Percentiles rank a stretch among this genome's conserved stretches.
These are phyloP conservation scores for Zeugodacus cucurbitae DNA, from an alignment of 1,140 invertebrate genomes.

Conservation along the genomic window DNA sequence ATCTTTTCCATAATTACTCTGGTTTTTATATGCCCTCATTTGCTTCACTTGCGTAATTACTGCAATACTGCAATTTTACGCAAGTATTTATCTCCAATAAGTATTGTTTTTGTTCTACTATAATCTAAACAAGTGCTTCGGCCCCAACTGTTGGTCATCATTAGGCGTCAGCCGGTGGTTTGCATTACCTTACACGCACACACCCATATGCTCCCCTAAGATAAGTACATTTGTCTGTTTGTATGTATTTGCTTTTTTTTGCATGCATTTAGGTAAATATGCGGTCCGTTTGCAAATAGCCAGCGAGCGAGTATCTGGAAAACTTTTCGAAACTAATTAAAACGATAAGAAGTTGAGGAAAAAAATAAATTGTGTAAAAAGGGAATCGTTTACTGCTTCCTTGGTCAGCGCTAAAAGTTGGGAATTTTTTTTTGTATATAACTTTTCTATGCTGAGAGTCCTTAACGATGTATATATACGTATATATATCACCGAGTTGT, in stretches of 20 bases:
- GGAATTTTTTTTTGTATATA: not conserved
- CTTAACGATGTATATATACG: not conserved
- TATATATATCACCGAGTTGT: not conserved
- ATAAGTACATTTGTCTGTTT: not conserved
- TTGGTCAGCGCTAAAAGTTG: not conserved
- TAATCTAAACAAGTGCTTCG: constrained; percentile 1
- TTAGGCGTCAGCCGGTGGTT: not conserved
- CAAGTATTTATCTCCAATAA: not conserved
- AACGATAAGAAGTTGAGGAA: constrained; percentile 24
- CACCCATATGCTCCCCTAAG: not conserved
- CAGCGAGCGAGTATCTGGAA: not conserved
- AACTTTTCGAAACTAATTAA: constrained; percentile 35
- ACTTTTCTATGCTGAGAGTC: not conserved
- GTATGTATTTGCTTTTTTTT: too few species aligned
- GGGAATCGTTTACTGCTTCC: not conserved
- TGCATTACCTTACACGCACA: too few species aligned
- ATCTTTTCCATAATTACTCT: not conserved
- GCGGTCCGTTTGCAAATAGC: not conserved
- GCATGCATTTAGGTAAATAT: constrained; percentile 11
- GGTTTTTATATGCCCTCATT: not conserved
- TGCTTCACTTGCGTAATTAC: constrained; percentile 12
- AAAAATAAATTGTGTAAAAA: not conserved
- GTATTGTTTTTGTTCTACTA: not conserved
- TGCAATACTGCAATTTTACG: constrained; percentile 19
- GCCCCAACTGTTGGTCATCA: not conserved